Conservation (phyloP, 2,888 invertebrate genomes). For the Lasius platythorax region DNA sequence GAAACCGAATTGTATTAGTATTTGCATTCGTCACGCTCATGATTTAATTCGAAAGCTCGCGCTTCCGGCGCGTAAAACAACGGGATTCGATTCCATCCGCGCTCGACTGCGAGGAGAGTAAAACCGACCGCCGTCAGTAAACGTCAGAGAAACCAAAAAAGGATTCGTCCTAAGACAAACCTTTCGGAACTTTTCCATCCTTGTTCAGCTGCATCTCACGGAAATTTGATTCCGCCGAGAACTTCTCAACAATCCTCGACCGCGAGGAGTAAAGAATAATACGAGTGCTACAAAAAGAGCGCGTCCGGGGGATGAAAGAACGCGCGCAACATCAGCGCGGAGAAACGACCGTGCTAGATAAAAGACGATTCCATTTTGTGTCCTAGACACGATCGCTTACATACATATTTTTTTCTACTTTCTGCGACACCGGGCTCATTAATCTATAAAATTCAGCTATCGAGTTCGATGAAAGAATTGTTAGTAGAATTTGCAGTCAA, state of each 20-base stretch:
- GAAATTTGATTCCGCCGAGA: slow-evolving; percentile 73
- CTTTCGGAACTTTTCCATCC: slow-evolving; percentile 67
- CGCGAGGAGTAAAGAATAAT: slow-evolving; percentile 62
- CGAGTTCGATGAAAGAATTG: neutral
- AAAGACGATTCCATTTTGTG: slow-evolving; percentile 59
- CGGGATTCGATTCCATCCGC: slow-evolving; percentile 46
- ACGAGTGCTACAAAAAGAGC: slow-evolving; percentile 59
- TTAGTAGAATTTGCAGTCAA: neutral
- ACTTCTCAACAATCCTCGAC: slow-evolving; percentile 56
- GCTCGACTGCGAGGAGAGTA: neutral
- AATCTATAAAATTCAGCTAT: neutral
- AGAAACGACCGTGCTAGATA: slow-evolving; percentile 22
- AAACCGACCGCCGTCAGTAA: slow-evolving; percentile 53
- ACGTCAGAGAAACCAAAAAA: slow-evolving; percentile 63
- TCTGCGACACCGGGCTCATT: slow-evolving; percentile 9
- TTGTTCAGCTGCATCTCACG: slow-evolving; percentile 65
- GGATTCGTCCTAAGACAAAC: slow-evolving; percentile 71
- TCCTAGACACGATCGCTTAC: slow-evolving; percentile 53
- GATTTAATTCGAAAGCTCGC: slow-evolving; percentile 46
- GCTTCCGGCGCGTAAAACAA: slow-evolving; percentile 53
- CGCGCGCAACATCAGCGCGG: slow-evolving; percentile 39
- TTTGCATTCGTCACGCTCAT: slow-evolving; percentile 34
- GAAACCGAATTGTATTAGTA: neutral
- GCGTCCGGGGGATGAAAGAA: slow-evolving; percentile 33
- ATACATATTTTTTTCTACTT: slow-evolving; percentile 22